phyloP scores from a whole-genome alignment of 2,888 invertebrate genomes.

The Dascillus cervinus region DNA sequence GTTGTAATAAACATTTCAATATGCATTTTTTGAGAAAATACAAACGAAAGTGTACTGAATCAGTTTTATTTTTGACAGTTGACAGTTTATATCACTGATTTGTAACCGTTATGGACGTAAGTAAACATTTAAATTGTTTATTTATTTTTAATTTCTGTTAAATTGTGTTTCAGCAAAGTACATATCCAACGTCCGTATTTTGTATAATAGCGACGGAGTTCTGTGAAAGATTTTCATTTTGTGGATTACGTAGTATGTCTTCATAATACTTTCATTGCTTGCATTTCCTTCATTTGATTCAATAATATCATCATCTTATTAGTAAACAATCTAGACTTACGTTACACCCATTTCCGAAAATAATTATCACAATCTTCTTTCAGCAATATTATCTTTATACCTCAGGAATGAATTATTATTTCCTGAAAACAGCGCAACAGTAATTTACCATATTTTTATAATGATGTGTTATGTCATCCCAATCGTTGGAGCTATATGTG shows the following conservation, averaged over 20 bases:
- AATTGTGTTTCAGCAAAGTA: conserved; percentile 21
- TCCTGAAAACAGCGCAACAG: conserved; percentile 60
- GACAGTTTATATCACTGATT: neutral
- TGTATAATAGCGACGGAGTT: conserved; percentile 80
- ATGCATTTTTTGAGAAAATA: too few relatives aligned
- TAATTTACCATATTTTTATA: conserved; percentile 69
- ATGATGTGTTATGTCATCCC: conserved; percentile 73
- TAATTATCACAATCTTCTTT: conserved; percentile 14
- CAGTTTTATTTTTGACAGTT: neutral
- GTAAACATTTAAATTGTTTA: neutral
- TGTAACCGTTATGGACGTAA: neutral
- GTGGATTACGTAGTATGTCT: conserved; percentile 66
- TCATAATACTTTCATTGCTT: too few relatives aligned
- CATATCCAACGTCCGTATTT: conserved; percentile 62
- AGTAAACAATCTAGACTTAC: too few relatives aligned
- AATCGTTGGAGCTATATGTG: conserved; percentile 65
- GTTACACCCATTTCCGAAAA: neutral
- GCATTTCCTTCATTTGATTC: too few relatives aligned
- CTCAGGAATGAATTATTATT: conserved; percentile 61
- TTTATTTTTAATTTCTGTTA: neutral
- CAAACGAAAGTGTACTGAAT: too few relatives aligned
- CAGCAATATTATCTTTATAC: conserved; percentile 75
- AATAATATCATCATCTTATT: conserved; percentile 4
- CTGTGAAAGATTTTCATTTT: conserved; percentile 80
- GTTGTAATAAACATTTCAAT: conserved; percentile 20